Conservation (phyloP, 2,797 vertebrate genomes). For the Amblyopsis hoosieri region DNA sequence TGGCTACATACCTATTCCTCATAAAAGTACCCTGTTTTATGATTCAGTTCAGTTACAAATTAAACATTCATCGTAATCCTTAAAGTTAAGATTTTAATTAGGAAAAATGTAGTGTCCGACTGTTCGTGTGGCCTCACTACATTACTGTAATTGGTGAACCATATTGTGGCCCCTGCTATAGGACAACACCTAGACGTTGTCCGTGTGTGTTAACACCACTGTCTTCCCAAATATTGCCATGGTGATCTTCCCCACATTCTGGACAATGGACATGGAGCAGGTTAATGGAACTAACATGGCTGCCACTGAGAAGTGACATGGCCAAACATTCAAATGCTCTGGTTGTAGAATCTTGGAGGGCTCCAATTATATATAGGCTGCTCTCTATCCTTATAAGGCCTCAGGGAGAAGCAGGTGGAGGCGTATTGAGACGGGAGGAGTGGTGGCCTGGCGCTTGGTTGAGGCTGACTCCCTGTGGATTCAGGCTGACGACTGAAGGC, state of each 20-base stretch:
- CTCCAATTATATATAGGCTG: slow-evolving; percentile 77
- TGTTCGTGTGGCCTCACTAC: too few relatives aligned
- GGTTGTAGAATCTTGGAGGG: slow-evolving; percentile 63
- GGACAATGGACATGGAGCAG: background rate
- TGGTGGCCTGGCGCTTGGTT: slow-evolving; percentile 69
- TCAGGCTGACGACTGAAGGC: slow-evolving; percentile 71
- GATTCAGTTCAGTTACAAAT: too few relatives aligned
- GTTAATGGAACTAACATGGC: background rate
- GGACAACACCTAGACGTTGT: too few relatives aligned
- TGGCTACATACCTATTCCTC: too few relatives aligned
- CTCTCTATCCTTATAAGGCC: slow-evolving; percentile 74
- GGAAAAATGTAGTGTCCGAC: too few relatives aligned
- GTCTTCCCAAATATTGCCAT: too few relatives aligned
- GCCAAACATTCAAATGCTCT: slow-evolving; percentile 38
- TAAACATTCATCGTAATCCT: too few relatives aligned
- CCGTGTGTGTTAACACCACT: too few relatives aligned
- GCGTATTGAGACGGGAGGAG: slow-evolving; percentile 60
- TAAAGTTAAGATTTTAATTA: too few relatives aligned
- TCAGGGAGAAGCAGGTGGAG: slow-evolving; percentile 63
- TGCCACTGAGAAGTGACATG: slow-evolving; percentile 19
- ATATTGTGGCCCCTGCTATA: too few relatives aligned
- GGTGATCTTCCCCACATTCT: slow-evolving; percentile 19
- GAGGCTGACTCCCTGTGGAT: slow-evolving; percentile 76
- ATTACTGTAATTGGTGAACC: too few relatives aligned
- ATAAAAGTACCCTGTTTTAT: too few relatives aligned